A percentile compares a stretch with the other conserved stretches of the same genome.
phyloP scores from a whole-genome alignment of 2,113 vertebrate genomes.

The Montifringilla adamsi region DNA sequence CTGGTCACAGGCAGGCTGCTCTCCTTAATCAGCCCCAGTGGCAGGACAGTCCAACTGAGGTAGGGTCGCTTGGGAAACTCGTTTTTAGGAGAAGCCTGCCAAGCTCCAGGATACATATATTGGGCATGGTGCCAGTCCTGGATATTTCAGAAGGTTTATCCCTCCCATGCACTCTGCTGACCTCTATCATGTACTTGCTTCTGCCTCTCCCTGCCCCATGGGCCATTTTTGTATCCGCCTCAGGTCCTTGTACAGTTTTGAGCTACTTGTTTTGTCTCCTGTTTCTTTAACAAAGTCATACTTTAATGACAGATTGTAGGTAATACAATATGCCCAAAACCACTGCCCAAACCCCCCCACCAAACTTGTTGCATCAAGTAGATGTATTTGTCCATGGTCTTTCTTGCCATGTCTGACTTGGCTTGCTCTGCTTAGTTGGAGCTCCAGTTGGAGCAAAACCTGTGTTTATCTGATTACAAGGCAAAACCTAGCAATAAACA shows the following conservation, averaged over 20 bases:
- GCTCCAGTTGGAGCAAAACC: background rate
- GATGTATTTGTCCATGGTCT: fast-evolving
- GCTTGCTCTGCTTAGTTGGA: background rate
- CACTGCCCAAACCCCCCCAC: too few species aligned
- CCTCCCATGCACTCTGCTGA: background rate
- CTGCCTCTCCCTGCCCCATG: background rate
- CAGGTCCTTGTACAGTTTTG: background rate
- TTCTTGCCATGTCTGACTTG: background rate
- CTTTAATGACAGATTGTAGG: background rate
- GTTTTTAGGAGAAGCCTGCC: background rate
- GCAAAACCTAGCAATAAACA: background rate
- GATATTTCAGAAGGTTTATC: background rate
- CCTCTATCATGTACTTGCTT: background rate
- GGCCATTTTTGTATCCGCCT: background rate
- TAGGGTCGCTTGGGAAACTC: fast-evolving
- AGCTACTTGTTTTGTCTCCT: background rate
- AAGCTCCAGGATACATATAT: background rate
- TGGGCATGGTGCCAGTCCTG: fast-evolving
- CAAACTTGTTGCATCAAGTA: background rate
- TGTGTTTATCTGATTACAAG: background rate
- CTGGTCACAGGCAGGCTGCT: background rate
- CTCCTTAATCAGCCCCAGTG: fast-evolving
- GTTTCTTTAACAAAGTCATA: background rate
- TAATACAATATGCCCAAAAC: background rate
- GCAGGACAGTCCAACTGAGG: fast-evolving